Conservation (phyloP, 2,888 invertebrate species). For the Hoplodrina blanda region DNA sequence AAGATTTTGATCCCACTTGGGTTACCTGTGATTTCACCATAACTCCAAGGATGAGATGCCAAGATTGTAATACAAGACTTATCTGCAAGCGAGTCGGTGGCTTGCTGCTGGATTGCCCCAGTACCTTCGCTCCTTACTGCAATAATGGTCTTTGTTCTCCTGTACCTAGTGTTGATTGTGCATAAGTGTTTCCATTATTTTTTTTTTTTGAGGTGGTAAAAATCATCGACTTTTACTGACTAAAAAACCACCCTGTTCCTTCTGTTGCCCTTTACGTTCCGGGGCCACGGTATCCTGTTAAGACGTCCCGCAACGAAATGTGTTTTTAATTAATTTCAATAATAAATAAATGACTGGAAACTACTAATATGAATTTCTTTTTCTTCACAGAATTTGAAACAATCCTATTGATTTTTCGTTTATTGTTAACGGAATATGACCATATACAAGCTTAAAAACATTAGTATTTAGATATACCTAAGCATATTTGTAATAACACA, state of each 20-base stretch:
- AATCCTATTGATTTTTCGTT: no score
- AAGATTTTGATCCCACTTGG: slow-evolving; percentile 13
- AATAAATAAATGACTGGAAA: slow-evolving; percentile 18
- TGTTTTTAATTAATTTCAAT: background rate
- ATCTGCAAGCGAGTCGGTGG: slow-evolving; percentile 50
- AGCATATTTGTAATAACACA: no score
- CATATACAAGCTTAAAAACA: no score
- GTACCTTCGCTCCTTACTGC: slow-evolving; percentile 33
- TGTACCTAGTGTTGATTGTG: slow-evolving; percentile 31
- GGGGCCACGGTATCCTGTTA: no score
- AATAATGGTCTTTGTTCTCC: slow-evolving; percentile 44
- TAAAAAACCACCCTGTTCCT: no score
- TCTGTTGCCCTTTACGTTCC: no score
- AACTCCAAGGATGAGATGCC: slow-evolving; percentile 35
- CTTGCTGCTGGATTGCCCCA: slow-evolving; percentile 30
- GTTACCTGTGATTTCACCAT: slow-evolving; percentile 29
- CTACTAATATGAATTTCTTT: background rate
- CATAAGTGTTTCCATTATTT: slow-evolving; percentile 9
- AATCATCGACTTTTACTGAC: no score
- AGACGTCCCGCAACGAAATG: no score
- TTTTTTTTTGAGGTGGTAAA: no score
- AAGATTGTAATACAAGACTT: slow-evolving; percentile 40
- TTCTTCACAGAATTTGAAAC: no score
- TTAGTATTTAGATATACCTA: no score
- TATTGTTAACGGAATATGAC: no score